Evolutionary conservation across 2,888 invertebrate genomes (phyloP), one percentile per base, ranked within the genome.

Genomic region (Sesia bembeciformis): DNA sequence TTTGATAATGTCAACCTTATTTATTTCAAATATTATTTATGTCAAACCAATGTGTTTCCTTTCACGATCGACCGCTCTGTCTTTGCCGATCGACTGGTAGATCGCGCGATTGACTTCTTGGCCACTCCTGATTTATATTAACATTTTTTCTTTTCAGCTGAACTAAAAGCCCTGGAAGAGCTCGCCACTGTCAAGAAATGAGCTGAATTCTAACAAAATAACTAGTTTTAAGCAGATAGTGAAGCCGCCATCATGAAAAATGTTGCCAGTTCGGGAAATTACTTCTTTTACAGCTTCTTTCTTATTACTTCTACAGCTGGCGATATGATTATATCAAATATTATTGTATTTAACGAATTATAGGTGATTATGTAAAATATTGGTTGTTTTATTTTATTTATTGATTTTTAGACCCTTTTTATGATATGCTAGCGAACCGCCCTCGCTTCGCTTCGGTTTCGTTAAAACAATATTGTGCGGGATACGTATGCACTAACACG

Each of bases 91-190:
- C n/a, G n/a, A n/a, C n/a, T n/a, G n/a, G n/a, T n/a, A n/a, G n/a
- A n/a, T n/a, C n/a, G n/a, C n/a, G n/a, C n/a, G n/a, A n/a, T n/a
- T n/a, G n/a, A n/a, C n/a, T n/a, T n/a, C n/a, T n/a, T n/a, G n/a
- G 1, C 3, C 8, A 2, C 38, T 50, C 23, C 50, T 38, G 6
- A 50, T 50, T 50, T 1, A 23, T 50, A 23, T 8, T 39, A 50
- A 39, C 38, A 50, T 8, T 0, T 8, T 5, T 46, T 46, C 23
- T 65, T 90, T 90, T 60, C 87, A 91, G 91, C 78, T 5, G 91
- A 91, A 74, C 55, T 86, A 39, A 87, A 88, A 62, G 60, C 69
- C 3, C 56, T 90, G 1, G 87, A 90, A 60, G 90, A 88, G 1
- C 72, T 89, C 73, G 64, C 76, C 1, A 43, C 67, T 1, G 53